Percentiles rank a stretch among this genome's conserved stretches.
Conservation (phyloP, 2,888 invertebrate genomes). For the Luperina nickerlii region DNA sequence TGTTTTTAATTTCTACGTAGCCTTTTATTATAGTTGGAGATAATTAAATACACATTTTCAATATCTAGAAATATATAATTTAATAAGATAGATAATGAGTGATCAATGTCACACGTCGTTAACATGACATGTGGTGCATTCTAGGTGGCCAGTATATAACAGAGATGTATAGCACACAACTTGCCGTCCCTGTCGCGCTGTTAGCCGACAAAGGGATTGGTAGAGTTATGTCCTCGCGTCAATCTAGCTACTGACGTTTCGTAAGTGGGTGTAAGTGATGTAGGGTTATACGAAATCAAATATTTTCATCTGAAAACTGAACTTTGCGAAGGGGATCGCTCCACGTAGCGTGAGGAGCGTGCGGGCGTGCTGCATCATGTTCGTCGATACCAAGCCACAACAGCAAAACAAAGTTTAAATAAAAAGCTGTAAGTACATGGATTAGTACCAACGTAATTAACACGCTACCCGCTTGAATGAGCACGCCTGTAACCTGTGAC, state of each 20-base stretch:
- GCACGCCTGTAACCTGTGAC: constrained; percentile 11
- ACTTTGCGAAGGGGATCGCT: neutral
- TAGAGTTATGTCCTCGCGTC: neutral
- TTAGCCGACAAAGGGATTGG: neutral
- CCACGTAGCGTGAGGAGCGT: neutral
- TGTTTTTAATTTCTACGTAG: neutral
- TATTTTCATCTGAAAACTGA: neutral
- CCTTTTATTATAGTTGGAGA: neutral
- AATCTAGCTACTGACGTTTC: neutral
- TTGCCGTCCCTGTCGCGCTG: neutral
- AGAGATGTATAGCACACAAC: neutral
- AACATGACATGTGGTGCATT: no score
- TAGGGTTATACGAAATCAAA: neutral
- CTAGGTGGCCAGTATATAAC: no score
- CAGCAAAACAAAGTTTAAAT: constrained; percentile 6
- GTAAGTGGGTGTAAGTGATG: neutral
- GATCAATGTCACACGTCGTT: no score
- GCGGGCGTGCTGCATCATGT: neutral
- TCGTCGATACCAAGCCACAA: neutral
- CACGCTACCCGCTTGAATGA: constrained; percentile 36
- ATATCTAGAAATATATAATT: no score
- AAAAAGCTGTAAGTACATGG: neutral
- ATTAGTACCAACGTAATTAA: constrained; percentile 5
- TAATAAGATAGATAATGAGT: no score
- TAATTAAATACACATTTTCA: no score